Conservation (phyloP, 2,888 invertebrate species). For the Dioctria rufipes region DNA sequence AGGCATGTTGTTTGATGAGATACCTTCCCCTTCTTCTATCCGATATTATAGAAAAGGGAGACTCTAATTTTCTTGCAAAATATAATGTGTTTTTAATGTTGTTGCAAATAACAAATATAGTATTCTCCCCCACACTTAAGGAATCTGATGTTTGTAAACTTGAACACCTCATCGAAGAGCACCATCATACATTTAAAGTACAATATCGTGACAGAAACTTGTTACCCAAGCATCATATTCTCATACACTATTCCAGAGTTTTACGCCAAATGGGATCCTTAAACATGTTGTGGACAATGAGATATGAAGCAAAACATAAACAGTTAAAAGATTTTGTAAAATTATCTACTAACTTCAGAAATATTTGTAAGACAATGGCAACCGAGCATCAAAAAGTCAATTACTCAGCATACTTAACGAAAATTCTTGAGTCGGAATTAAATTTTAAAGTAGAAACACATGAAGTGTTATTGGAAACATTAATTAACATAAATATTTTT, state of each 20-base stretch:
- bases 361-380: conserved; percentile 6
- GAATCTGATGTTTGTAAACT: neutral
- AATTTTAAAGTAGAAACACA: neutral
- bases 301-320: neutral
- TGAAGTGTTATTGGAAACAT: neutral
- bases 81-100: neutral
- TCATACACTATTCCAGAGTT: conserved; percentile 1
- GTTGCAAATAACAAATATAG: conserved; percentile 1
- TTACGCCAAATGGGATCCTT: neutral
- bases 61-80: neutral
- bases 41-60: neutral
- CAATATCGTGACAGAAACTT: neutral
- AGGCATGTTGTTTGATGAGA: conserved; percentile 1
- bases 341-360: neutral
- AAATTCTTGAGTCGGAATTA: neutral
- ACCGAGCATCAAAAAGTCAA: neutral
- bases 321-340: neutral
- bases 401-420: neutral
- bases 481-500: too few species aligned
- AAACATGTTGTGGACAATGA: neutral
- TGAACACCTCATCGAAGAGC: neutral
- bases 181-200: neutral
- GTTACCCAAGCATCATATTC: too few species aligned
- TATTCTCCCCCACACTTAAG: conserved; percentile 2
- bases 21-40: neutral